Base-by-base conservation (phyloP, 2,797 vertebrate species). In the Enteromius afrohamiltoni region DNA sequence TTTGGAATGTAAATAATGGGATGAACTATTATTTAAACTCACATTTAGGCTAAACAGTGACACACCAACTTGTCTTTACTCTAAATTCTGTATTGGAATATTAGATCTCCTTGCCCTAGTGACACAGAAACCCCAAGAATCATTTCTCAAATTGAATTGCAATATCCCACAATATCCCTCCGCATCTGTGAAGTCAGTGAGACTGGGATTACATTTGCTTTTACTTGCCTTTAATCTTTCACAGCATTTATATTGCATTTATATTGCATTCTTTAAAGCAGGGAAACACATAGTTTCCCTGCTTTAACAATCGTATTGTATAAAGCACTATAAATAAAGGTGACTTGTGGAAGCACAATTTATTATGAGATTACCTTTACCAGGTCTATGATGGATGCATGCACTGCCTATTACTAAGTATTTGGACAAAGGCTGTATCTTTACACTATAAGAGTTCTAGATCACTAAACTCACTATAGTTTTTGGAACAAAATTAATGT, bases 161-260 rank as follows among this genome's bases (percentile, higher is more conserved):
- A 49, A 58, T 76, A 64, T 80, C 80, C 37, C 42, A 71, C 80
- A 79, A n/a, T n/a, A 69, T 82, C 80, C 83, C 31, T 42, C 68
- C 6, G 51, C 79, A 51, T 82, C 79, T 86, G 83, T 83, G 88
- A 89, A 89, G 86, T 90, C 86, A 88, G 85, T 84, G 85, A 78
- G 51, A 82, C 88, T 90, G 91, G 89, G 90, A 92, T 93, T 93
- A 89, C 58, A 70, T 68, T 85, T 89, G 88, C 91, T 88, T 84
- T 88, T 88, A 89, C 40, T 90, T 74, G 82, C 80, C 74, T 89
- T 87, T 92, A 93, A 93, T 92, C 88, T 91, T 92, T 88, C 85
- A 83, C 89, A 90, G 86, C 77, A 90, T 91, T 92, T 86, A 86
- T 84, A 90, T 90, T 40, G 85, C 77, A 80, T 90, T 93, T n/a